phyloP scores from a whole-genome alignment of 2,888 invertebrate genomes.

The Limnephilus rhombicus region DNA sequence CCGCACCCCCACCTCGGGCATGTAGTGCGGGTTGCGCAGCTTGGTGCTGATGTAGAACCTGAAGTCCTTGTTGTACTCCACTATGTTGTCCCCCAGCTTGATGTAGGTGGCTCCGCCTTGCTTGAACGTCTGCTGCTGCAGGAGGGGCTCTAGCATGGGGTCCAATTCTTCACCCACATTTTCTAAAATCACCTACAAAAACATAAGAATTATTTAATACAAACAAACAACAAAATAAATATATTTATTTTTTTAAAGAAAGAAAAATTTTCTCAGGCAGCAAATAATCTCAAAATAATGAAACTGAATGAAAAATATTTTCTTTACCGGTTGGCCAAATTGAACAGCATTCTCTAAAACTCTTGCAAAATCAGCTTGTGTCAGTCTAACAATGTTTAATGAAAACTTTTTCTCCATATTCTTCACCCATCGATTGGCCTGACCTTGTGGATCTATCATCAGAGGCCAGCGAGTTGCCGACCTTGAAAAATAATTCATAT shows the following conservation, averaged over 20 bases:
- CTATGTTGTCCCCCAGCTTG: slow-evolving; percentile 92
- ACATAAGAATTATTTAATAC: not conserved
- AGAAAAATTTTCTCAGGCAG: too few relatives aligned
- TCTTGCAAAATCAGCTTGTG: slow-evolving; percentile 89
- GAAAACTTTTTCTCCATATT: slow-evolving; percentile 94
- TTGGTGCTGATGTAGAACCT: slow-evolving; percentile 96
- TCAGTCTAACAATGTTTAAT: slow-evolving; percentile 87
- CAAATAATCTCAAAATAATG: slow-evolving; percentile 23
- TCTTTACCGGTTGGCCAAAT: slow-evolving; percentile 87
- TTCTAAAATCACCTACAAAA: slow-evolving; percentile 85
- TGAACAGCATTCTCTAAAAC: slow-evolving; percentile 92
- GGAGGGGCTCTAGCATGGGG: slow-evolving; percentile 91
- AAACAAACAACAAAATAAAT: not conserved
- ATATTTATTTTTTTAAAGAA: not conserved
- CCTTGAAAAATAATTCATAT: slow-evolving; percentile 72
- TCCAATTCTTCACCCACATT: slow-evolving; percentile 95
- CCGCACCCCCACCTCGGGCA: slow-evolving; percentile 95
- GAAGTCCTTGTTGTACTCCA: slow-evolving; percentile 93
- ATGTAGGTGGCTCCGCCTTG: slow-evolving; percentile 92
- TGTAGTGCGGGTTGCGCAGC: slow-evolving; percentile 93
- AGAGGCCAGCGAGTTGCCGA: slow-evolving; percentile 94
- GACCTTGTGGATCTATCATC: slow-evolving; percentile 97
- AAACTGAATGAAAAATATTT: slow-evolving; percentile 60
- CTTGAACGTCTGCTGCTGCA: slow-evolving; percentile 93
- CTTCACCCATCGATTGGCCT: slow-evolving; percentile 96